Percentiles rank a stretch among this genome's conserved stretches.
Conservation (phyloP, 2,888 invertebrate species). For the Atherix ibis region DNA sequence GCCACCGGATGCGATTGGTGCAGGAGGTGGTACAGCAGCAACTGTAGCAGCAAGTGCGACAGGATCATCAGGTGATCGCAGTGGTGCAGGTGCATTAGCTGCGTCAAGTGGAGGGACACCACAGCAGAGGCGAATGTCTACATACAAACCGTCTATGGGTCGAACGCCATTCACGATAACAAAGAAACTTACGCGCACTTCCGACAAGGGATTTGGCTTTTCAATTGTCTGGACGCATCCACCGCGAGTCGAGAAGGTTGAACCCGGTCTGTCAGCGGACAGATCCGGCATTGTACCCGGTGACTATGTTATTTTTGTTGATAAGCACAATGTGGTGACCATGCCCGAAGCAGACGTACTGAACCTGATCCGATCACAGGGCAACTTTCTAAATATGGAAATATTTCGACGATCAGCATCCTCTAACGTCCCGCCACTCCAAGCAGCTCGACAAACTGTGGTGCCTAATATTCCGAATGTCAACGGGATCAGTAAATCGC, state of each 20-base stretch:
- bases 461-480: constrained; percentile 14
- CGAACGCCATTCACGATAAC: constrained; percentile 74
- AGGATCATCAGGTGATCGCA: background rate
- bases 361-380: constrained; percentile 50
- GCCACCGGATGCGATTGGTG: constrained; percentile 34
- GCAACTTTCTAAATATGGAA: constrained; percentile 52
- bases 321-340: constrained; percentile 72
- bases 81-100: background rate
- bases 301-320: constrained; percentile 78
- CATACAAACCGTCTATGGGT: constrained; percentile 39
- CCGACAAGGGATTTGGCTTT: constrained; percentile 60
- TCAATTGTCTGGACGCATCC: constrained; percentile 82
- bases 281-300: constrained; percentile 68
- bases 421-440: constrained; percentile 2
- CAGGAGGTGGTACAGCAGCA: background rate
- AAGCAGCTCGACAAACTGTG: constrained; percentile 20
- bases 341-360: constrained; percentile 56
- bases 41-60: no score
- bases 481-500: constrained; percentile 16
- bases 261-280: constrained; percentile 66
- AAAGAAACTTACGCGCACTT: constrained; percentile 39
- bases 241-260: constrained; percentile 70
- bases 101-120: no score
- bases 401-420: constrained; percentile 41
- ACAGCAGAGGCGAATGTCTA: constrained; percentile 21